Evolutionary conservation across 1,140 invertebrate species (phyloP).

Genomic region (Papilio aristodemus): DNA sequence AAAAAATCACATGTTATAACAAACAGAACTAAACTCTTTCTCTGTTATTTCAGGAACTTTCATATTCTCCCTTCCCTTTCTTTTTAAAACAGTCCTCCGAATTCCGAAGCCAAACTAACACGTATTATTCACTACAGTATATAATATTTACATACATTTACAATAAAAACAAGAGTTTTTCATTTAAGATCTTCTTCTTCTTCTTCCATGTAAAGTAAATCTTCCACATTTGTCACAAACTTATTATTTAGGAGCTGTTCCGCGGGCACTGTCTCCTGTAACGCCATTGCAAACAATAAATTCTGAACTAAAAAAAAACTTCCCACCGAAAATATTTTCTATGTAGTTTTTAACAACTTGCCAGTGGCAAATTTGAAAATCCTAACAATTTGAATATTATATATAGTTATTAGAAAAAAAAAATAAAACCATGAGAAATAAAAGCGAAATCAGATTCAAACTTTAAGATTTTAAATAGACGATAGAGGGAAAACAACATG

Average conservation of each 20-base stretch:
- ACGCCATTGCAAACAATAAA: constrained; percentile 28
- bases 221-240: constrained; percentile 70
- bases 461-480: no score
- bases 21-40: neutral
- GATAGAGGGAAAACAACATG: no score
- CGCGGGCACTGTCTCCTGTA: constrained; percentile 51
- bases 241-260: constrained; percentile 60
- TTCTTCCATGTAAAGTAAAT: constrained; percentile 68
- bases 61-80: neutral
- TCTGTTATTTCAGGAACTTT: constrained; percentile 5
- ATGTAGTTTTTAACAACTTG: neutral
- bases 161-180: constrained; percentile 31
- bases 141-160: constrained; percentile 41
- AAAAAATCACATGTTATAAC: constrained; percentile 2
- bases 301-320: constrained; percentile 14
- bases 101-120: neutral
- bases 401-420: no score
- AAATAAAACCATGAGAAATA: no score
- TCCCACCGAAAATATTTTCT: neutral
- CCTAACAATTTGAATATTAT: neutral
- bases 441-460: no score
- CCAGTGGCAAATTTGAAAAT: neutral
- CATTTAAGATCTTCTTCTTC: constrained; percentile 70
- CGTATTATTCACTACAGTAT: neutral
- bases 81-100: neutral